phyloP scores from a whole-genome alignment of 1,140 invertebrate genomes.

The Conus ventricosus region DNA sequence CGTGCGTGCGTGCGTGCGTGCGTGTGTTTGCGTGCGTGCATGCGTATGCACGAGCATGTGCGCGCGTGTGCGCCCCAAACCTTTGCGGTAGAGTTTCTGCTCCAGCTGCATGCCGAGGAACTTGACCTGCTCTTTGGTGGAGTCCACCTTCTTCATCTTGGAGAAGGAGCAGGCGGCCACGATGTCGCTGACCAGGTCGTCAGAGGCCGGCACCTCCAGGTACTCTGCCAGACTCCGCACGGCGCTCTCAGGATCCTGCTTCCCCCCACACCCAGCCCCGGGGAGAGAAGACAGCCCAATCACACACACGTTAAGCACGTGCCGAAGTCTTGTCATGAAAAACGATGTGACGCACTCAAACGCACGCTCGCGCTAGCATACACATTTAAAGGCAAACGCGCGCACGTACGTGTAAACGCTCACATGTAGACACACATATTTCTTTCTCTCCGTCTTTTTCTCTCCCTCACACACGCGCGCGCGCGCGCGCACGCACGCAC shows the following conservation, averaged over 20 bases:
- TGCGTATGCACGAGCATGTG: neutral
- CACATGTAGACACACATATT: neutral
- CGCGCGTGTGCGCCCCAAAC: neutral
- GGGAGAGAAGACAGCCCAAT: neutral
- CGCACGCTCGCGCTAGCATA: no score
- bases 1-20: no score
- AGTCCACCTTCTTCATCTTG: slow-evolving; percentile 32
- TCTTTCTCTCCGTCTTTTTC: no score
- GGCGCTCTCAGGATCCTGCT: neutral
- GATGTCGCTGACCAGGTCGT: neutral
- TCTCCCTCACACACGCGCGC: no score
- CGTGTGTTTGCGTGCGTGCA: neutral
- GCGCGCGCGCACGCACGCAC: no score
- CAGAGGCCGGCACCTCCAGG: slow-evolving; percentile 3
- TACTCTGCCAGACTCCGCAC: slow-evolving; percentile 29
- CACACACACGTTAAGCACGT: neutral
- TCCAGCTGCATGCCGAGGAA: slow-evolving; percentile 12
- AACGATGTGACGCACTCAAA: no score
- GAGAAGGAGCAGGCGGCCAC: slow-evolving; percentile 23
- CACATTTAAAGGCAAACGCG: neutral
- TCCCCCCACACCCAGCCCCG: no score
- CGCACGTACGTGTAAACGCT: neutral
- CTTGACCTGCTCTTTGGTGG: slow-evolving; percentile 5
- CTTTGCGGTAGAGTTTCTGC: slow-evolving; percentile 27
- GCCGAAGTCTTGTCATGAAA: no score